A percentile compares a stretch with the other conserved stretches of the same genome.
Conservation (phyloP, 2,797 vertebrate genomes). For the Cichlasoma orientale region DNA sequence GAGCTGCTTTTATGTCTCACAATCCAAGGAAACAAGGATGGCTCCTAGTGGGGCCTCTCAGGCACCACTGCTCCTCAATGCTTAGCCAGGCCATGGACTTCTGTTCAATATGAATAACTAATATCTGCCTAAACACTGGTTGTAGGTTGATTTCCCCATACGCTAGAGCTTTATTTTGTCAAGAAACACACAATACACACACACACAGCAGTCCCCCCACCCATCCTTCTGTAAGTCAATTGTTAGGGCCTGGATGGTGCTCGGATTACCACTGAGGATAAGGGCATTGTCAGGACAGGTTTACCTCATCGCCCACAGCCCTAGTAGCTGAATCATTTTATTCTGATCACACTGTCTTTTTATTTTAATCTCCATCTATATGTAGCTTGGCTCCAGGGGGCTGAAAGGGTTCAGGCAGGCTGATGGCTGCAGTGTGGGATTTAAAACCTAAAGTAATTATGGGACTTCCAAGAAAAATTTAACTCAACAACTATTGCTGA, state of each 20-base stretch:
- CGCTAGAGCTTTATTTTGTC: constrained; percentile 48
- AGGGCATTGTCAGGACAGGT: constrained; percentile 53
- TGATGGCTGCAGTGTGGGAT: neutral
- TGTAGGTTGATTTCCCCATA: constrained; percentile 70
- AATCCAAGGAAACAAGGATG: constrained; percentile 66
- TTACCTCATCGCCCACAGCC: constrained; percentile 47
- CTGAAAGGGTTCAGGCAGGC: constrained; percentile 8
- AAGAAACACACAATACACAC: constrained; percentile 22
- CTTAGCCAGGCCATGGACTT: constrained; percentile 25
- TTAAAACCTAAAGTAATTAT: constrained; percentile 1
- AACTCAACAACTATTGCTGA: neutral
- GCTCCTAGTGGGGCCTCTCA: constrained; percentile 49
- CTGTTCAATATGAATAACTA: constrained; percentile 57
- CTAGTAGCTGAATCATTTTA: constrained; percentile 16
- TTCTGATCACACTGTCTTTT: neutral
- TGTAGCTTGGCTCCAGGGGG: neutral
- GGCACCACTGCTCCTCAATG: constrained; percentile 40
- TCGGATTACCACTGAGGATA: constrained; percentile 64
- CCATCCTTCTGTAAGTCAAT: constrained; percentile 30
- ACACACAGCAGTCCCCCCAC: neutral
- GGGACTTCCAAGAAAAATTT: constrained; percentile 1
- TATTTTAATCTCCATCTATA: constrained; percentile 9
- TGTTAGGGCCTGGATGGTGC: constrained; percentile 18
- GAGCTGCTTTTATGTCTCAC: constrained; percentile 58
- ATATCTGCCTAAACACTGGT: constrained; percentile 67